Conservation (phyloP, 2,113 vertebrate species). For the Xenus cinereus region DNA sequence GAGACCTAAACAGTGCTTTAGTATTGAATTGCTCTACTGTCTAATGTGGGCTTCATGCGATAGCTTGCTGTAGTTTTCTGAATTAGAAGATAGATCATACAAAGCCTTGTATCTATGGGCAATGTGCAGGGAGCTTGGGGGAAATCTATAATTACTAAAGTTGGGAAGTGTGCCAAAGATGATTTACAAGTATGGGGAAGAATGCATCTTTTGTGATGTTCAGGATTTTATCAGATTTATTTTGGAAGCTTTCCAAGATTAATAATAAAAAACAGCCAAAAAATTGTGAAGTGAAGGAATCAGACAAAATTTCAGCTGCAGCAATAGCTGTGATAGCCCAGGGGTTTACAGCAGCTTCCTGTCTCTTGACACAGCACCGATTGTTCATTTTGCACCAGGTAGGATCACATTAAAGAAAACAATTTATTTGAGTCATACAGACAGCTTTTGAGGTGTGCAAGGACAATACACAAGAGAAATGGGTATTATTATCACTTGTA, state of each 20-base stretch:
- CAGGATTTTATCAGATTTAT: constrained; percentile 27
- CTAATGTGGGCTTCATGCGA: not conserved
- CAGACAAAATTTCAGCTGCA: not conserved
- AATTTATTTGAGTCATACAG: not conserved
- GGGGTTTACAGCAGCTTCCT: not conserved
- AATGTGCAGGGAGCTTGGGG: not conserved
- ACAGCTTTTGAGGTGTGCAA: not conserved
- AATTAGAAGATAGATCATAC: not conserved
- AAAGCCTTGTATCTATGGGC: not conserved
- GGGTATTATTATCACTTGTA: not conserved
- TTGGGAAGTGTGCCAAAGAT: not conserved
- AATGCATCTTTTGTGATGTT: constrained; percentile 29
- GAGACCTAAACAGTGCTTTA: not conserved
- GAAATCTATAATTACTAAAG: not conserved
- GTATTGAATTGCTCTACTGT: not conserved
- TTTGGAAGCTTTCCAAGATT: constrained; percentile 35
- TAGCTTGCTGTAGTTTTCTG: not conserved
- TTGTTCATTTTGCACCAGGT: not conserved
- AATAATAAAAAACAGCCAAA: not conserved
- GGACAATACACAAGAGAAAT: not conserved
- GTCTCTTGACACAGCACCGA: not conserved
- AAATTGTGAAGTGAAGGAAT: not conserved
- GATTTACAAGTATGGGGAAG: not conserved
- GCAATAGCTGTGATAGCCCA: not conserved
- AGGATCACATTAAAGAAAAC: not conserved